These are phyloP conservation scores for Patella caerulea DNA, from an alignment of 2,888 invertebrate genomes.

Conservation along the genomic window DNA sequence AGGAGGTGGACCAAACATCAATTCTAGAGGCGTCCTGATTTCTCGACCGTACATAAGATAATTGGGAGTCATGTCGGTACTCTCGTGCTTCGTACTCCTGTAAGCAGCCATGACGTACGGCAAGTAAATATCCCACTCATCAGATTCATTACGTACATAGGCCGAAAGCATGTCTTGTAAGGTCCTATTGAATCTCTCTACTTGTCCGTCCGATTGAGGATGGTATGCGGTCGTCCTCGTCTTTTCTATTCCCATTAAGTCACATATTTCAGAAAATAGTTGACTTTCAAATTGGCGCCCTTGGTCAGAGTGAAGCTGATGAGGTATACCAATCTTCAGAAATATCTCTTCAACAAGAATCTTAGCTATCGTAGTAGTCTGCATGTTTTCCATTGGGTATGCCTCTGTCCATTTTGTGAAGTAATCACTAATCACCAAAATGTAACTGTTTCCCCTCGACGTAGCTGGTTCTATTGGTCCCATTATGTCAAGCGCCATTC, in stretches of 20 bases:
- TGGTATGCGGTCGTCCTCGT: slow-evolving; percentile 20
- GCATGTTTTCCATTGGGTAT: background rate
- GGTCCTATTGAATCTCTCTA: slow-evolving; percentile 30
- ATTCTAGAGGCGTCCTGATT: slow-evolving; percentile 26
- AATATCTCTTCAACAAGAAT: slow-evolving; percentile 29
- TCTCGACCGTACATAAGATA: slow-evolving; percentile 23
- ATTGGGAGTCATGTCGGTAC: slow-evolving; percentile 28
- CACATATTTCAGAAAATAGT: slow-evolving; percentile 34
- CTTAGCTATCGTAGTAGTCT: slow-evolving; percentile 24
- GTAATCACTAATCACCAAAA: background rate
- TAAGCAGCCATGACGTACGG: slow-evolving; percentile 34
- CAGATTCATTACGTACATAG: slow-evolving; percentile 28
- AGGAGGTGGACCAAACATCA: slow-evolving; percentile 25
- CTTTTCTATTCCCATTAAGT: slow-evolving; percentile 28
- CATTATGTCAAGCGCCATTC: slow-evolving; percentile 29
- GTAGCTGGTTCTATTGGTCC: slow-evolving; percentile 23
- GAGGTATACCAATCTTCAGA: slow-evolving; percentile 29
- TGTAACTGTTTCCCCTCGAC: slow-evolving; percentile 23
- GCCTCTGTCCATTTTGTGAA: slow-evolving; percentile 3
- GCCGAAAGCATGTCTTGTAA: slow-evolving; percentile 24
- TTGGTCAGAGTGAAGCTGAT: slow-evolving; percentile 33
- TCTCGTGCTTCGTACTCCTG: slow-evolving; percentile 27
- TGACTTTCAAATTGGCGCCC: slow-evolving; percentile 32
- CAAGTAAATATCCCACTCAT: slow-evolving; percentile 33
- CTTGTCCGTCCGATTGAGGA: slow-evolving; percentile 25